Conservation (phyloP, 2,113 vertebrate genomes). For the Clarias macrocephalus region DNA sequence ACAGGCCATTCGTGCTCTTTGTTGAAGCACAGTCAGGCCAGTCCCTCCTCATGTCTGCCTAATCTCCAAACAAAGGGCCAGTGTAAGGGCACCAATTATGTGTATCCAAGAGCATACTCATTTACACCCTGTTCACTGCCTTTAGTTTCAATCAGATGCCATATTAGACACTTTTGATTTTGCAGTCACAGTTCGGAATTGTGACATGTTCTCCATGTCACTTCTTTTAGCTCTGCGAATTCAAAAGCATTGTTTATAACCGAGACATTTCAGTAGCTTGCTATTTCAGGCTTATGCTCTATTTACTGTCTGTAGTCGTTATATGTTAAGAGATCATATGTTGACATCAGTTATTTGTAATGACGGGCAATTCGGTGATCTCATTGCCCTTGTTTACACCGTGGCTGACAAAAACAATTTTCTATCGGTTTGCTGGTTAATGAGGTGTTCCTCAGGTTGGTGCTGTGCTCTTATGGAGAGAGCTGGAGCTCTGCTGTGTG, state of each 20-base stretch:
- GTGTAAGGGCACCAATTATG: conserved; percentile 76
- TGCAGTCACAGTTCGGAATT: not conserved
- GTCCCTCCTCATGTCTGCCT: conserved; percentile 75
- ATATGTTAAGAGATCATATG: not conserved
- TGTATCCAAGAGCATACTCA: conserved; percentile 61
- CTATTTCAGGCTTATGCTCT: conserved; percentile 10
- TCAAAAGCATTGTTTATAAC: not conserved
- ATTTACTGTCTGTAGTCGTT: conserved; percentile 1
- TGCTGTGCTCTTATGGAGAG: not conserved
- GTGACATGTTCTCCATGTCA: not conserved
- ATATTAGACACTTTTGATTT: not conserved
- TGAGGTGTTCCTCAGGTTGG: not conserved
- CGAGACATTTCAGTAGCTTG: not conserved
- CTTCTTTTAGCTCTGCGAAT: not conserved
- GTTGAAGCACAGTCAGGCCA: conserved; percentile 66
- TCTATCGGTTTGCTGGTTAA: not conserved
- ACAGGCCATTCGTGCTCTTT: conserved; percentile 63
- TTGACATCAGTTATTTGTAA: conserved; percentile 13
- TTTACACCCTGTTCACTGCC: conserved; percentile 16
- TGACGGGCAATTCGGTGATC: conserved; percentile 7
- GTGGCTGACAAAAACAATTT: not conserved
- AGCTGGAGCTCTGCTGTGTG: not conserved
- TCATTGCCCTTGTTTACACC: conserved; percentile 31
- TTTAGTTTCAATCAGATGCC: not conserved
- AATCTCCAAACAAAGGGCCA: conserved; percentile 79